Evolutionary conservation across 2,888 invertebrate species (phyloP), one percentile per base, ranked within the genome.

Genomic region (Aspidiotus destructor): DNA sequence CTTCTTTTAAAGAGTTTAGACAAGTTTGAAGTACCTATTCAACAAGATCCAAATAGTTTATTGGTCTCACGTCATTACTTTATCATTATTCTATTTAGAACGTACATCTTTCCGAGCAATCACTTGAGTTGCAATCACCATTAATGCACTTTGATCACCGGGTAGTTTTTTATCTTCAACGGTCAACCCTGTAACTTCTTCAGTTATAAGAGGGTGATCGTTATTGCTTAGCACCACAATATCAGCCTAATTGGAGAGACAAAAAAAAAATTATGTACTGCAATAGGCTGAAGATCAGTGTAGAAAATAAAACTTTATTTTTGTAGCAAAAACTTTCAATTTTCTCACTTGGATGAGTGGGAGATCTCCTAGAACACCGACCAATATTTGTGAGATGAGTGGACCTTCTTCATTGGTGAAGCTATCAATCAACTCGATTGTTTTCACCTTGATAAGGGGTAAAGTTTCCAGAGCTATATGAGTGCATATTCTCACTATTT

Each of bases 391-490:
- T 0, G 85, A 78, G 0, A 86, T 72, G 0, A 83, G 80, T 69
- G 80, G 78, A 8, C 76, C 78, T 63, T 80, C 79, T 7, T 75
- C 77, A 57, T 82, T 80, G 71, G 82, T 82, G 60, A 82, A 81
- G 42, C 79, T 79, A 62, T 81, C 81, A 72, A 77, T 75, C 70
- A 83, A 63, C 76, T 86, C 83, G 40, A 84, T 78, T 52, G 78
- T 77, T 75, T 83, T 86, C 0, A 87, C 80, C 79, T 86, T 86
- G 72, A 81, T 77, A 0, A 79, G 80, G 68, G 82, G 81, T 1
- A 81, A 76, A 75, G 91, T 92, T 76, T 92, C 92, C 0, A 88
- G 75, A 0, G 85, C 82, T 0, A 89, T 75, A 76, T 92, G 92
- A 8, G 88, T 79, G 74, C 84, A 80, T 1, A 82, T 77, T 40